phyloP scores from a whole-genome alignment of 2,797 vertebrate species.

The Melanogrammus aeglefinus region DNA sequence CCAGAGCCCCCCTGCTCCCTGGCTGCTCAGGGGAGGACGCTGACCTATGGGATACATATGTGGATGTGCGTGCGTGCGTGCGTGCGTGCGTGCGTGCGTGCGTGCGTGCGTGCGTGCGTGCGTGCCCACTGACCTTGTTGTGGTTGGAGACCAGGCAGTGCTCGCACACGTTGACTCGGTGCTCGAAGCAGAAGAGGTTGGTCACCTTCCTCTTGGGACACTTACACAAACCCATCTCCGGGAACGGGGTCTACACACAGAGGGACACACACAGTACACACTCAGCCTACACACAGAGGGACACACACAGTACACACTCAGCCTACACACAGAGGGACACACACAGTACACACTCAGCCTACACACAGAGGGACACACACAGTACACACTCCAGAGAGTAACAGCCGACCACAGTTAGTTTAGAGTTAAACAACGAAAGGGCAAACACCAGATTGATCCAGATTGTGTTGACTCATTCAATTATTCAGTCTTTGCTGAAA shows the following conservation, averaged over 20 bases:
- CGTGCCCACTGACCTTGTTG: constrained; percentile 78
- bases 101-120: too few relatives aligned
- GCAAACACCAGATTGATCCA: background rate
- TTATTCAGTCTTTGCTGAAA: background rate
- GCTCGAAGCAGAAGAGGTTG: constrained; percentile 92
- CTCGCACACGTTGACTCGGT: constrained; percentile 92
- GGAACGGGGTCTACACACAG: constrained; percentile 22
- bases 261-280: background rate
- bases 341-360: background rate
- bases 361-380: constrained; percentile 10
- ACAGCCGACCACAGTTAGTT: background rate
- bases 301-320: background rate
- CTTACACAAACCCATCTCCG: constrained; percentile 89
- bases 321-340: background rate
- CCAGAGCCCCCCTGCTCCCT: too few relatives aligned
- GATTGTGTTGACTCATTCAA: background rate
- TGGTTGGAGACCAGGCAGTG: constrained; percentile 91
- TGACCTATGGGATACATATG: too few relatives aligned
- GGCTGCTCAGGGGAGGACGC: too few relatives aligned
- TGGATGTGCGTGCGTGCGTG: too few relatives aligned
- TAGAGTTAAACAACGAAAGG: background rate
- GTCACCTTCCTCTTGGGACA: constrained; percentile 93
- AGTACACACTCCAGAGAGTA: background rate
- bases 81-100: too few relatives aligned
- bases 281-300: too few relatives aligned